Base-by-base conservation (phyloP, 2,113 vertebrate species). In the Junco hyemalis region DNA sequence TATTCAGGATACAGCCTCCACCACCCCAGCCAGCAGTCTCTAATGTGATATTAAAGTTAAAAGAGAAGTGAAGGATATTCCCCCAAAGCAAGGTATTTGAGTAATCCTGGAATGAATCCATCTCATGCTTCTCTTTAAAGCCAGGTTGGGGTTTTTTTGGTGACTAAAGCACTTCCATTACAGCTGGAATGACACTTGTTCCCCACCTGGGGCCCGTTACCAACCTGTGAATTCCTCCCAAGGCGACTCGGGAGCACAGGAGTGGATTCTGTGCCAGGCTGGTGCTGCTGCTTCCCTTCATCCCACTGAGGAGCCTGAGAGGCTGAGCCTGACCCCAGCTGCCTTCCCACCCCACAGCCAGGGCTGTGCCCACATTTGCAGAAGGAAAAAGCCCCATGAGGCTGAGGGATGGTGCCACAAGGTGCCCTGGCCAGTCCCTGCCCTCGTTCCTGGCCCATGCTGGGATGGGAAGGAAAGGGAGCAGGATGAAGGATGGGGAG, bases 1-100 rank as follows among this genome's bases (percentile, higher is more conserved):
- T 60, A 91, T 94, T 94, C 96, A 94, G 91, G 70, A 86, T 90
- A 88, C 74, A 88, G 85, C 60, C 95, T 40, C 84, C 90, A 81
- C 81, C 72, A 85, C 35, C 83, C 86, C 74, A 88, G 92, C 65
- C 85, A 96, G 80, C 83, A 96, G 95, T 88, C 96, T 96, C 94
- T 96, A 94, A 97, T 96, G 93, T 66, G 94, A 96, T 96, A 96
- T 96, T 93, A 93, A 96, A 96, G 93, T 97, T 97, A 96, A 96
- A 96, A 97, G 95, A 87, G 93, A 93, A 95, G 86, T 93, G 96
- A 97, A 95, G 84, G 51, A 92, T 96, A 92, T 97, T 93, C 68
- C 95, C 90, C 93, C 86, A 95, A 94, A 97, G 96, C 92, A 91
- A 94, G 57, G 64, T 91, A 94, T 97, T 94, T 94, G 88, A 90